phyloP scores from a whole-genome alignment of 2,113 vertebrate genomes.

The Alethe diademata region DNA sequence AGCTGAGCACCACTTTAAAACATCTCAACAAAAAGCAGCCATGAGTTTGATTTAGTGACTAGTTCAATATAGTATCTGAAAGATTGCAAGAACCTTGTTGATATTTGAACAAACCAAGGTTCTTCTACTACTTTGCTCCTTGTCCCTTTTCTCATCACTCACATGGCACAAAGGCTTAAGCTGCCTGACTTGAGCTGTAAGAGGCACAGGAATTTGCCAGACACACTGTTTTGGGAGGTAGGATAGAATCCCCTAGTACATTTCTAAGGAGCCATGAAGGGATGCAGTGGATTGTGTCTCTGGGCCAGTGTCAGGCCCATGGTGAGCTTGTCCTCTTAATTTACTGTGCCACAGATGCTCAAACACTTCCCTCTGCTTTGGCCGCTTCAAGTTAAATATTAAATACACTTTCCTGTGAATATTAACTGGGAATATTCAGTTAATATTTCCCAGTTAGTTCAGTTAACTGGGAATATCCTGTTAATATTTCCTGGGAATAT shows the following conservation, averaged over 20 bases:
- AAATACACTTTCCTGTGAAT: background rate
- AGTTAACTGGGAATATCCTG: too few relatives aligned
- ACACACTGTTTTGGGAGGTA: background rate
- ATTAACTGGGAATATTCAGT: background rate
- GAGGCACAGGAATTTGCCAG: background rate
- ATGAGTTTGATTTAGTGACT: background rate
- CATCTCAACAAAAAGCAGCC: background rate
- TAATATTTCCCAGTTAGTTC: too few relatives aligned
- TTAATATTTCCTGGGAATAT: background rate
- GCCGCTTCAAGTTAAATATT: background rate
- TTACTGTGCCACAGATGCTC: background rate
- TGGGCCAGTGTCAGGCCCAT: background rate
- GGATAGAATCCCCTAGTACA: background rate
- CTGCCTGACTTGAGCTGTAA: background rate
- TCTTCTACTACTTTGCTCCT: background rate
- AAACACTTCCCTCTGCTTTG: background rate
- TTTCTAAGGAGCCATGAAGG: rapidly evolving
- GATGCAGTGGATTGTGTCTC: background rate
- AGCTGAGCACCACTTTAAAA: background rate
- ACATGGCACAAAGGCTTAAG: background rate
- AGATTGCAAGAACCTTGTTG: background rate
- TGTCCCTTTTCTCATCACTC: background rate
- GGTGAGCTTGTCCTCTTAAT: background rate
- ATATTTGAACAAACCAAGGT: background rate
- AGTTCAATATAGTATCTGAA: background rate